Conservation (phyloP, 1,140 invertebrate species). For the Drosophila jambulina region DNA sequence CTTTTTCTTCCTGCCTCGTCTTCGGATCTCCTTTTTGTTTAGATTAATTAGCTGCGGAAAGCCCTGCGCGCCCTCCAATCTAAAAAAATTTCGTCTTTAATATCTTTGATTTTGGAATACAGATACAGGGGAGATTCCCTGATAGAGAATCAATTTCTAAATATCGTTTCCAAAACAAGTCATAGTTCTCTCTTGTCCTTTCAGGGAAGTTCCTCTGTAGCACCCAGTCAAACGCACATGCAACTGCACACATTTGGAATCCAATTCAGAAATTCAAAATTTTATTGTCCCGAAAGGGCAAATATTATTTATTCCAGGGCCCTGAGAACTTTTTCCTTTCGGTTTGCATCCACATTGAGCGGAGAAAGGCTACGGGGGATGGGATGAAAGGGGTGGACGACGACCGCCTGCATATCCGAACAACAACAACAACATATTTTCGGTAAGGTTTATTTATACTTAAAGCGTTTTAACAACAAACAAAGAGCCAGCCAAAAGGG, state of each 20-base stretch:
- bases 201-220: neutral
- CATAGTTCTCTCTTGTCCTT: neutral
- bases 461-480: conserved; percentile 73
- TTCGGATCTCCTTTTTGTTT: conserved; percentile 31
- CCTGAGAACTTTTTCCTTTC: conserved; percentile 69
- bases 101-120: conserved; percentile 16
- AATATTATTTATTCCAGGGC: conserved; percentile 58
- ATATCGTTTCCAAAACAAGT: neutral
- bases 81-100: conserved; percentile 6
- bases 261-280: conserved; percentile 32
- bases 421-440: conserved; percentile 44
- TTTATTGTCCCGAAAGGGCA: conserved; percentile 54
- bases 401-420: conserved; percentile 59
- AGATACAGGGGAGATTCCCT: neutral
- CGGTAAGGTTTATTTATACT: conserved; percentile 71
- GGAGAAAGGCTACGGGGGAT: neutral
- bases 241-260: conserved; percentile 70
- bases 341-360: conserved; percentile 59
- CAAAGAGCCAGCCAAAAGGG: conserved; percentile 46
- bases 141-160: neutral
- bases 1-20: neutral
- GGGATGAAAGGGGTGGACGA: neutral
- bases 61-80: conserved; percentile 18
- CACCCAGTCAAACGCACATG: neutral
- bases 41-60: conserved; percentile 65